Evolutionary conservation across 2,797 vertebrate species (phyloP), one percentile per base, ranked within the genome.

Genomic region (Pseudochirops corinnae): DNA sequence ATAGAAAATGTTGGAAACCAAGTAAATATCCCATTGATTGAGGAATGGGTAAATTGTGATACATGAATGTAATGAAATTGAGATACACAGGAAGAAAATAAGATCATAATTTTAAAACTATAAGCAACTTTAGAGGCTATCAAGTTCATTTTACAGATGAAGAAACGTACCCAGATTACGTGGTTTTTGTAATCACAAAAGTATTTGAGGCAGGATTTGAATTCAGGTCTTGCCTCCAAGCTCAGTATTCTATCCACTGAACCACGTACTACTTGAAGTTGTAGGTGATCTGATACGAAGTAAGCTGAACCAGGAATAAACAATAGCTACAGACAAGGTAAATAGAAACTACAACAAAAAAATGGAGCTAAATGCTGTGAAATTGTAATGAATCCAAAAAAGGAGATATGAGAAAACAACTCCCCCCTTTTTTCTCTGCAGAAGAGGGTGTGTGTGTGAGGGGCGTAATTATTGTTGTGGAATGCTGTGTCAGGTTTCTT

Each of bases 1-100:
- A 62, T 87, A 56, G 39, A 91, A 52, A 96, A 28, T 93, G 56
- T 39, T n/a, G 33, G n/a, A 93, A 94, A 96, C 90, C 21, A 92
- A 90, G 55, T 95, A 93, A 92, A 93, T 57, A 52, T 5, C 33
- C 50, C 74, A 95, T 94, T 93, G 91, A 95, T 55, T 94, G 56
- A 39, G 94, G 26, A 94, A 56, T 94, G 13, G 57, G 56, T 91
- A 96, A 95, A 93, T 91, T 74, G 33, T 91, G 39, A 90, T 67
- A 56, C 94, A 57, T 90, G 50, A 50, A 26, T 92, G 50, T 82
- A 91, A 1, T 96, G 55, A 55, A 74, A 74, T 33, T 39, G 62
- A 74, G 33, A 74, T 74, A 74, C 62, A 74, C 62, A 74, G 33
- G 33, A 39, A 74, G 62, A 74, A 18, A 67, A 14, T 31, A 67